Evolutionary conservation across 2,888 invertebrate species (phyloP), one percentile per base, ranked within the genome.

Genomic region (Ptychoptera albimana): DNA sequence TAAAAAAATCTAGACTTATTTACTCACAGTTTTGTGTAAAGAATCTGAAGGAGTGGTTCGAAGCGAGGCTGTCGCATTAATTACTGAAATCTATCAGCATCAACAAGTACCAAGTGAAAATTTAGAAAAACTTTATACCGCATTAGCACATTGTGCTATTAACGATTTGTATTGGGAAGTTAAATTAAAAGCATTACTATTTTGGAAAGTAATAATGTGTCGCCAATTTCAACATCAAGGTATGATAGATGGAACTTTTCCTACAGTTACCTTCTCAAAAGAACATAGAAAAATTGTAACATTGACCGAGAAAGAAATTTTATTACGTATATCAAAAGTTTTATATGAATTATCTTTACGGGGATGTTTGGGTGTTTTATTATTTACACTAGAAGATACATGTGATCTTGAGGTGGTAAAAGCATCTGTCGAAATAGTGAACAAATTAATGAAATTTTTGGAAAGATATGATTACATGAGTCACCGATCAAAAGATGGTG

Each of bases 161-260:
- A 67, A 71, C 9, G 87, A 87, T 59, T 71, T 85, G 45, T 80
- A 87, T 56, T 85, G 86, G 84, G 86, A 87, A 59, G 85, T 85
- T 0, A 83, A 84, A 60, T 64, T 78, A 1, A 74, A 73, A 45
- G 78, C 82, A 0, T 57, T 87, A 1, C 67, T 70, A 46, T 86
- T 82, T 55, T 87, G 86, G 85, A 71, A 71, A 44, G 65, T 72
- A 10, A 77, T 81, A 15, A 77, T 83, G 38, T 68, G 72, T 16
- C 71, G 72, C 1, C 71, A 76, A 43, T 63, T 85, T 8, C 71
- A 69, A 0, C 74, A 82, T 54, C 84, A 85, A 62, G 86, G 86
- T n/a, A 83, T 86, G 81, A 72, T 86, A 10, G 85, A 87, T 56
- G 83, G 83, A 0, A 71, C 67, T 0, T 86, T 86, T 60, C 86